Base-by-base conservation (phyloP, 2,888 invertebrate genomes). In the Andrena minutula region DNA sequence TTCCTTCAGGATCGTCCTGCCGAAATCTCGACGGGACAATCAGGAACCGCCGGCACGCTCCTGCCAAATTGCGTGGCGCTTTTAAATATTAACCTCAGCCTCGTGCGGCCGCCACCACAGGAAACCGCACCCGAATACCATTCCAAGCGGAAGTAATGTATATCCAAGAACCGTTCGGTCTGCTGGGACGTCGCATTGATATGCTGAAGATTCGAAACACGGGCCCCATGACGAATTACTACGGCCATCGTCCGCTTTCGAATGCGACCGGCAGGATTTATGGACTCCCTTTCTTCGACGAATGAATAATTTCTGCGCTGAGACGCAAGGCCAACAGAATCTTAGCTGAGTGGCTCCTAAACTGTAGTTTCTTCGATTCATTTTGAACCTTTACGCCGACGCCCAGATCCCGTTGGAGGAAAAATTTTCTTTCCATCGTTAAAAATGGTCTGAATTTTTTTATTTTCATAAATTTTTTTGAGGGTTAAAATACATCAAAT, bases 21-120 rank as follows among this genome's bases (percentile, higher is more conserved):
- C 85, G 76, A 86, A 86, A 89, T 89, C 87, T 82, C 86, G 60
- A 75, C 84, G 84, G 84, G 79, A 88, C 89, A 89, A 89, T 89
- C 88, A 89, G 82, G 75, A 74, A 71, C 65, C 87, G 49, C 65
- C 56, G 79, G 83, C 85, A 82, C 80, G 88, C 82, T 80, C 82
- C 70, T 68, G 70, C 82, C 76, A 86, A 87, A 89, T 89, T 89
- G 89, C 83, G 69, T 85, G 77, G 71, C 76, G 66, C 74, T 87
- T 87, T 87, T 87, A 87, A 87, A 87, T 87, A 87, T 87, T 87
- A 87, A 87, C 75, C 75, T 73, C 6, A 47, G 61, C 65, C 60
- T 16, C 26, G 12, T 23, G 1, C 16, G 47, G 16, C 20, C 53
- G 35, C 16, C 49, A n/a, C 10, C 28, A 53, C 16, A 63, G 41